These are phyloP conservation scores for Antheraea yamamai DNA, from an alignment of 2,888 invertebrate genomes.

Conservation along the genomic window DNA sequence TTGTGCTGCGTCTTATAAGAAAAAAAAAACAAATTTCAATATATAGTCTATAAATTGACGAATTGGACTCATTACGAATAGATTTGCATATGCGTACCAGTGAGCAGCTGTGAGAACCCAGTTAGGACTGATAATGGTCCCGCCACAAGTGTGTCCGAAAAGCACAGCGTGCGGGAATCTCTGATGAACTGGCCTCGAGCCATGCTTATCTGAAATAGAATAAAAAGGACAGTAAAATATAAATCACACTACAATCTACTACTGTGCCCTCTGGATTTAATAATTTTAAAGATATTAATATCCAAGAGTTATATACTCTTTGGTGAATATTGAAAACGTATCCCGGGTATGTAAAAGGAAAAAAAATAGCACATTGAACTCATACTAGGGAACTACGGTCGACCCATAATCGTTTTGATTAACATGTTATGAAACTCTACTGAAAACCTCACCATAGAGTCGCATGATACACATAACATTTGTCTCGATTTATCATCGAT, in stretches of 20 bases:
- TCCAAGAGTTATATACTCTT: background rate
- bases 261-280: background rate
- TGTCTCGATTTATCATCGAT: background rate
- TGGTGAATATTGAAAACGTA: background rate
- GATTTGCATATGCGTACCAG: constrained; percentile 49
- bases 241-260: background rate
- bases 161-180: constrained; percentile 65
- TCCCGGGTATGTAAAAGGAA: background rate
- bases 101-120: constrained; percentile 73
- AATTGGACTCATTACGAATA: background rate
- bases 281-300: background rate
- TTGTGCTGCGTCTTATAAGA: no score
- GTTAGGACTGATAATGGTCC: constrained; percentile 66
- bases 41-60: background rate
- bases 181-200: constrained; percentile 45
- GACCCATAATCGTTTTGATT: background rate
- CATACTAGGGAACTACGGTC: background rate
- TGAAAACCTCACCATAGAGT: background rate
- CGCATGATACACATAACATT: background rate
- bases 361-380: constrained; percentile 10
- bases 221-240: background rate
- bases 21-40: background rate
- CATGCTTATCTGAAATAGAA: constrained; percentile 18
- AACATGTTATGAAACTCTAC: background rate
- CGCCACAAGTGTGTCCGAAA: constrained; percentile 71